Evolutionary conservation across 2,797 vertebrate genomes (phyloP).

Genomic region (Pempheris klunzingeri): DNA sequence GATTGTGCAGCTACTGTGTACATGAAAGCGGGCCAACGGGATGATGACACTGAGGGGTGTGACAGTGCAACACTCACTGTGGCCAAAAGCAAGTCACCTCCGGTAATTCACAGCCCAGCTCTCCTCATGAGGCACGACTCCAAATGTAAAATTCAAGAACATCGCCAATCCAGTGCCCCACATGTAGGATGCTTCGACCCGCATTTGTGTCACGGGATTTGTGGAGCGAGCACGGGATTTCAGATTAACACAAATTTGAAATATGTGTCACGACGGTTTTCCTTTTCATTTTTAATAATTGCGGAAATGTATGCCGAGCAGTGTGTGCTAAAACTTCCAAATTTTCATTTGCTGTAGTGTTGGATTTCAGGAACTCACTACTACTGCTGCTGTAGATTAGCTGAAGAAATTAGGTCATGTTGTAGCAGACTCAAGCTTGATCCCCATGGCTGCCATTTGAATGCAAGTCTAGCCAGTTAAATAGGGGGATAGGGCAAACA

Average conservation of each 20-base stretch:
- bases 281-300: conserved; percentile 54
- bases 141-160: conserved; percentile 61
- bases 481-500: conserved; percentile 53
- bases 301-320: conserved; percentile 36
- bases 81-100: conserved; percentile 66
- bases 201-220: conserved; percentile 57
- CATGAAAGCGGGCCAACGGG: conserved; percentile 70
- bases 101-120: conserved; percentile 47
- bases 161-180: conserved; percentile 51
- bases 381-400: conserved; percentile 74
- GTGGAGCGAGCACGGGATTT: conserved; percentile 54
- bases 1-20: conserved; percentile 51
- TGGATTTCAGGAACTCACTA: conserved; percentile 73
- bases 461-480: conserved; percentile 72
- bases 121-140: conserved; percentile 16
- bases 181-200: conserved; percentile 49
- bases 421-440: conserved; percentile 66
- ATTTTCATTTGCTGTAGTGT: conserved; percentile 68
- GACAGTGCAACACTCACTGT: conserved; percentile 68
- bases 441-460: conserved; percentile 67
- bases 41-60: conserved; percentile 78
- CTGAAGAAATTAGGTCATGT: conserved; percentile 81
- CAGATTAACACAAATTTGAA: conserved; percentile 63
- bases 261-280: conserved; percentile 65
- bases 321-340: conserved; percentile 41